phyloP scores from a whole-genome alignment of 2,888 invertebrate genomes.

The Drosophila peninsularis region DNA sequence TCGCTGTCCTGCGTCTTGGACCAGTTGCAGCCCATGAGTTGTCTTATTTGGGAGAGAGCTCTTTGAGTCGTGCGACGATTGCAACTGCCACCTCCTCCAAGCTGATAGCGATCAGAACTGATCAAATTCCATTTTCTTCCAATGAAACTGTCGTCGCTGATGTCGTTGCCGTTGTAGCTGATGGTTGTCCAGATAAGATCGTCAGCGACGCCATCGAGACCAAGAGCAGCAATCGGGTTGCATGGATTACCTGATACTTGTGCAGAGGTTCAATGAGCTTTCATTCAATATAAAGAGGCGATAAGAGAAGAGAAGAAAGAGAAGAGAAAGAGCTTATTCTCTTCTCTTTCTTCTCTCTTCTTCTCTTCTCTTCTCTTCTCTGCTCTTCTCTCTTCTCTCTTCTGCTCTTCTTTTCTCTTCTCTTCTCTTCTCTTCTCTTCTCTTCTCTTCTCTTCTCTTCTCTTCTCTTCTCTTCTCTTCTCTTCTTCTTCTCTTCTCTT shows the following conservation, averaged over 20 bases:
- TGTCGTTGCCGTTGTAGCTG: conserved; percentile 1
- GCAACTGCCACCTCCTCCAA: conserved; percentile 12
- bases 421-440: no score
- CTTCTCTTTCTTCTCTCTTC: no score
- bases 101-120: conserved; percentile 44
- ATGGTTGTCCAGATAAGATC: conserved; percentile 42
- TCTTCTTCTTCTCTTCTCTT: no score
- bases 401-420: no score
- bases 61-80: neutral
- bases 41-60: neutral
- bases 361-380: no score
- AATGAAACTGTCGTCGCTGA: conserved; percentile 13
- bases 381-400: no score
- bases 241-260: neutral
- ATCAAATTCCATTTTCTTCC: conserved; percentile 35
- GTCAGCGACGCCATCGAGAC: conserved; percentile 8
- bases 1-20: conserved; percentile 68
- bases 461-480: no score
- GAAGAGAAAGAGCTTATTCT: no score
- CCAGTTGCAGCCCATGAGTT: conserved; percentile 81
- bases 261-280: neutral
- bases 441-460: no score
- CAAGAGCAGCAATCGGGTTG: neutral
- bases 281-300: no score
- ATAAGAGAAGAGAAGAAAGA: no score